phyloP scores from a whole-genome alignment of 2,113 vertebrate genomes.

The Gorsachius goisagi region DNA sequence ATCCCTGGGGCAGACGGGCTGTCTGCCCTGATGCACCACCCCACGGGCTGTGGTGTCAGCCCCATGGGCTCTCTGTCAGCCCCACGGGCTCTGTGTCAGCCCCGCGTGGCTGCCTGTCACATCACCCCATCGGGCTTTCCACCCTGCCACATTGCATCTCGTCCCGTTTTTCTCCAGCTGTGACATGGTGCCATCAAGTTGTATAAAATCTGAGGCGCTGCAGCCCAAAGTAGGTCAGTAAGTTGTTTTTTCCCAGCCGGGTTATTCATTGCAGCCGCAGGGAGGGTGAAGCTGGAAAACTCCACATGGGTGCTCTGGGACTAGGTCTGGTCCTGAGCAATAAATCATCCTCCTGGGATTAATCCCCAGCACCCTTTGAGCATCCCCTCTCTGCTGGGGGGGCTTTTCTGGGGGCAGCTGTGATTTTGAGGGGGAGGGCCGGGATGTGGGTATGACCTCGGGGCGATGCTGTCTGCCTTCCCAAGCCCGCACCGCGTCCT shows the following conservation, averaged over 20 bases:
- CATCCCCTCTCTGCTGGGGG: background rate
- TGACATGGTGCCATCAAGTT: background rate
- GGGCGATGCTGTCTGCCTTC: background rate
- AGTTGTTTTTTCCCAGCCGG: background rate
- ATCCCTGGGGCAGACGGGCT: background rate
- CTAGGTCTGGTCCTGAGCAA: background rate
- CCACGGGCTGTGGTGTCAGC: background rate
- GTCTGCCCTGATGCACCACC: background rate
- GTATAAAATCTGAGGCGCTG: background rate
- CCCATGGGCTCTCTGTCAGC: background rate
- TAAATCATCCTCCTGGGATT: background rate
- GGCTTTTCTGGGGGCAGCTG: background rate
- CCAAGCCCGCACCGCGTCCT: background rate
- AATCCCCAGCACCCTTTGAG: background rate
- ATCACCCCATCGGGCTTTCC: fast-evolving
- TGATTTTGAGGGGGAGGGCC: fast-evolving
- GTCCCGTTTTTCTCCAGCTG: background rate
- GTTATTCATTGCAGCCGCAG: fast-evolving
- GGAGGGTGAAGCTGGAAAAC: background rate
- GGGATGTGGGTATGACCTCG: fast-evolving
- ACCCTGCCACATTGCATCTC: background rate
- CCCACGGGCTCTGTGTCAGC: background rate
- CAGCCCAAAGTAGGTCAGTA: slow-evolving; percentile 29
- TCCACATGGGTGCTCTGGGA: fast-evolving
- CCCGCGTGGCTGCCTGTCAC: background rate